Conservation (phyloP, 2,888 invertebrate species). For the Buathra laborator region DNA sequence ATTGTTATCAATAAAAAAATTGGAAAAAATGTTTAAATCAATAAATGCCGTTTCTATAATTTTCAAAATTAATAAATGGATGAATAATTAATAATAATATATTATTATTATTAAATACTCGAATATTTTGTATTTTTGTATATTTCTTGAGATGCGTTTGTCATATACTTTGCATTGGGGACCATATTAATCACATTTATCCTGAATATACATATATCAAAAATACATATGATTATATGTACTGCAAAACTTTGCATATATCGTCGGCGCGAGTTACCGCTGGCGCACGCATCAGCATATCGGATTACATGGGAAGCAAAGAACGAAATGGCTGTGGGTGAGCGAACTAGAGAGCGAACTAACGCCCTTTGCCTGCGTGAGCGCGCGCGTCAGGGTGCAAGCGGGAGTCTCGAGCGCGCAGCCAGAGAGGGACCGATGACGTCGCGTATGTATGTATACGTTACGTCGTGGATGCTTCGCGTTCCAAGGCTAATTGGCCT, state of each 20-base stretch:
- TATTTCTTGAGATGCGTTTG: too few species aligned
- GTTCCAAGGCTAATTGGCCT: constrained; percentile 74
- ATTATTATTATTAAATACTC: too few species aligned
- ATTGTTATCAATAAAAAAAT: too few species aligned
- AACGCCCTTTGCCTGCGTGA: constrained; percentile 30
- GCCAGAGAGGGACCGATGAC: background rate
- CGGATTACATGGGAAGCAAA: constrained; percentile 74
- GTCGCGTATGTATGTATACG: constrained; percentile 75
- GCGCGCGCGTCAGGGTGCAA: constrained; percentile 6
- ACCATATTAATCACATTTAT: background rate
- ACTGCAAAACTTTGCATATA: background rate
- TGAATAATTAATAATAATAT: too few species aligned
- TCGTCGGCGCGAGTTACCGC: constrained; percentile 7
- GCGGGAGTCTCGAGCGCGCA: constrained; percentile 26
- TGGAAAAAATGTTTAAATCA: too few species aligned
- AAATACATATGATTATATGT: background rate
- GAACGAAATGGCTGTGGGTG: constrained; percentile 71
- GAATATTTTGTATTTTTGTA: too few species aligned
- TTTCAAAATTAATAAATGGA: too few species aligned
- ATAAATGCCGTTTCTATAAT: too few species aligned
- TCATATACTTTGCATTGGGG: too few species aligned
- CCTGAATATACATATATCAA: constrained; percentile 16
- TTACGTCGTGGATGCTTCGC: constrained; percentile 74
- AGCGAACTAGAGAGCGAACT: constrained; percentile 33
- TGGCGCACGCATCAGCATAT: constrained; percentile 74